These are phyloP conservation scores for Arion vulgaris DNA, from an alignment of 1,140 invertebrate genomes.

Conservation along the genomic window DNA sequence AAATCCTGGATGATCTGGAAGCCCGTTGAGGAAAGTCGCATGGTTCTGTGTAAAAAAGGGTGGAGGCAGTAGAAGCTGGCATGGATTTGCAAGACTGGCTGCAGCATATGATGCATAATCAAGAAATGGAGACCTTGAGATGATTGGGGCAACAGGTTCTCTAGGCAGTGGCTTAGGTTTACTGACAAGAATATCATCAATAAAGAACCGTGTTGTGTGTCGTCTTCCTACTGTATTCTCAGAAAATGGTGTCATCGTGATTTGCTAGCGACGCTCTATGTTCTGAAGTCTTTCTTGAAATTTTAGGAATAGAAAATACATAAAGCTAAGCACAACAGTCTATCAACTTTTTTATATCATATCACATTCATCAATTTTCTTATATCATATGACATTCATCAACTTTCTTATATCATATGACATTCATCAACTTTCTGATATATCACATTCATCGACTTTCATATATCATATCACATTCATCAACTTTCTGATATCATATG, in stretches of 20 bases:
- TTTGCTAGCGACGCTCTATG: not conserved
- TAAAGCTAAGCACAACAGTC: too few species aligned
- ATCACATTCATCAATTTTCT: too few species aligned
- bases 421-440: too few species aligned
- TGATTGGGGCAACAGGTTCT: conserved; percentile 22
- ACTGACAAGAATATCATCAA: conserved; percentile 34
- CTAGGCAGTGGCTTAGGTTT: conserved; percentile 31
- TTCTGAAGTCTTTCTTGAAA: not conserved
- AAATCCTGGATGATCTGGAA: conserved; percentile 28
- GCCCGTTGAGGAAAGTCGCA: conserved; percentile 21
- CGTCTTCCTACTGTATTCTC: conserved; percentile 13
- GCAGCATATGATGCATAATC: conserved; percentile 36
- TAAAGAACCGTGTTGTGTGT: conserved; percentile 34
- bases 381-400: too few species aligned
- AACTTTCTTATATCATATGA: too few species aligned
- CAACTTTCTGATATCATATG: too few species aligned
- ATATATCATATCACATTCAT: too few species aligned
- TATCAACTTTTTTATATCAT: too few species aligned
- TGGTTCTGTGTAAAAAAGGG: conserved; percentile 32
- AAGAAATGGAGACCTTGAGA: conserved; percentile 17
- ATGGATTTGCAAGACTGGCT: conserved; percentile 21
- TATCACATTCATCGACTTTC: too few species aligned
- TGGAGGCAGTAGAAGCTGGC: conserved; percentile 27
- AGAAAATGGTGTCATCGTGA: conserved; percentile 21
- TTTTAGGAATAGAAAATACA: not conserved